phyloP scores from a whole-genome alignment of 2,113 vertebrate species.

The Chaenocephalus aceratus region DNA sequence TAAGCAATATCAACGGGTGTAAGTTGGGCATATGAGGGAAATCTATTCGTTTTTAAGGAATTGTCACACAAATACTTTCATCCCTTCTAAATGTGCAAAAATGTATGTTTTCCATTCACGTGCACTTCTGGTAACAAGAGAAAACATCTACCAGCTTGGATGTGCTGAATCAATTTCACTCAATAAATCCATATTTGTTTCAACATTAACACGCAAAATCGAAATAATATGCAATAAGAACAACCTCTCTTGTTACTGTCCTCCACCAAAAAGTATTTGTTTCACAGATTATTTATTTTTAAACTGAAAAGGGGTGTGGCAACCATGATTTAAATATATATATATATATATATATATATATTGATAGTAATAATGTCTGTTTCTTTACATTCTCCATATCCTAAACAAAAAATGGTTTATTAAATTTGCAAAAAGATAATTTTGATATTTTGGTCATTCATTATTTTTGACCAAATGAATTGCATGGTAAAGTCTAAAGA shows the following conservation, averaged over 20 bases:
- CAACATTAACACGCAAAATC: background rate
- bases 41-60: constrained; percentile 26
- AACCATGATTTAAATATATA: no score
- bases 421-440: no score
- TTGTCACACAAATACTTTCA: constrained; percentile 53
- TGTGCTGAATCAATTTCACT: constrained; percentile 20
- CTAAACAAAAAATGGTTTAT: no score
- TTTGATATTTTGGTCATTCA: no score
- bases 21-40: constrained; percentile 5
- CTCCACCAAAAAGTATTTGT: background rate
- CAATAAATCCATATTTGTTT: background rate
- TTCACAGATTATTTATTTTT: background rate
- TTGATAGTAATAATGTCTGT: no score
- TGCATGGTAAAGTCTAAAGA: no score
- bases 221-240: background rate
- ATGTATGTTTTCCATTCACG: constrained; percentile 10
- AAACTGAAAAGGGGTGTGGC: no score
- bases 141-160: constrained; percentile 22
- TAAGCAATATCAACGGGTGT: constrained; percentile 10
- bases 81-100: constrained; percentile 50
- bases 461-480: no score
- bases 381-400: no score
- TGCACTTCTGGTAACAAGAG: constrained; percentile 19
- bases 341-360: no score
- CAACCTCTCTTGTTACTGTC: background rate